Conservation (phyloP, 2,113 vertebrate genomes). For the Dolichotis patagonum region DNA sequence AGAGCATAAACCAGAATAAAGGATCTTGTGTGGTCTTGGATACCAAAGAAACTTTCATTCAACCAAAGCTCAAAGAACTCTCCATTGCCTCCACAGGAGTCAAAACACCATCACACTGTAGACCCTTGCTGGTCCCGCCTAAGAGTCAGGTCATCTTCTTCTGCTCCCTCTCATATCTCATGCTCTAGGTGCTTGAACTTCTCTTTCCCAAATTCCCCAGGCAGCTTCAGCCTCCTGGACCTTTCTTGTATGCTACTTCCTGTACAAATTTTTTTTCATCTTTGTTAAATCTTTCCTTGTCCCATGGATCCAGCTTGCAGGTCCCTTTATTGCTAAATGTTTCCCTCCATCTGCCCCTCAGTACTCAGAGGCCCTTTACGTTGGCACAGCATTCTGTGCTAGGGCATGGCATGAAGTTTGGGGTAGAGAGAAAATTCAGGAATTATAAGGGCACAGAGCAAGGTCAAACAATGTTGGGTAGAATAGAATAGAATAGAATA, state of each 20-base stretch:
- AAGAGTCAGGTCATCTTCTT: background rate
- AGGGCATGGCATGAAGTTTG: background rate
- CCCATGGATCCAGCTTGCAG: background rate
- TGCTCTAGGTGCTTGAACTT: background rate
- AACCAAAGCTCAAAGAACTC: background rate
- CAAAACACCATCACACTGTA: background rate
- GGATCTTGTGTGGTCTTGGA: background rate
- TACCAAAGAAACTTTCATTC: background rate
- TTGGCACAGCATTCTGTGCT: background rate
- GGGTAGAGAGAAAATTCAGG: background rate
- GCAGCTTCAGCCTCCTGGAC: background rate
- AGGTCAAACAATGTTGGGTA: background rate
- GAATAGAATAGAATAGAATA: background rate
- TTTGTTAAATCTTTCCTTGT: background rate
- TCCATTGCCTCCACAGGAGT: background rate
- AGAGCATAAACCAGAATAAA: background rate
- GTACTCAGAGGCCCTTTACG: background rate
- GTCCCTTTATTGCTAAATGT: background rate
- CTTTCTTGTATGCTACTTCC: background rate
- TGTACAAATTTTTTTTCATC: background rate
- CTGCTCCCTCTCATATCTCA: background rate
- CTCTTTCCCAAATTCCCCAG: background rate
- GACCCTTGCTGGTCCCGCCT: background rate
- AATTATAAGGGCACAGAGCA: background rate
- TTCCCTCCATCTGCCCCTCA: background rate